phyloP scores from a whole-genome alignment of 2,113 vertebrate genomes.

The Elgaria multicarinata region DNA sequence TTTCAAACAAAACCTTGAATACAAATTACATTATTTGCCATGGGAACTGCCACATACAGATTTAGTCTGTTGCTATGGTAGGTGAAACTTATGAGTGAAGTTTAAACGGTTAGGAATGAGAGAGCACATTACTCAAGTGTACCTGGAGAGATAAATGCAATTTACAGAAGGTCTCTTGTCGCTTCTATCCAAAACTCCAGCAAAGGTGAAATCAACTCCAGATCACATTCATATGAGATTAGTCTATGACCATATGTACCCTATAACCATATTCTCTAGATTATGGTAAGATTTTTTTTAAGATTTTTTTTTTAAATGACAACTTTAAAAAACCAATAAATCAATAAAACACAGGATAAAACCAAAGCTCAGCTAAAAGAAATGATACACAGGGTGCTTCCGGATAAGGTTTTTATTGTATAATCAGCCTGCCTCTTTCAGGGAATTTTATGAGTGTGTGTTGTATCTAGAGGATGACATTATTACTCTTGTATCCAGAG shows the following conservation, averaged over 20 bases:
- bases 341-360: neutral
- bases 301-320: too few species aligned
- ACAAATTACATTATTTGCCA: conserved; percentile 25
- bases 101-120: neutral
- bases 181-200: neutral
- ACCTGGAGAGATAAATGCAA: neutral
- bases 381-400: neutral
- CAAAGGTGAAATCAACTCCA: neutral
- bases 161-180: neutral
- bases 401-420: too few species aligned
- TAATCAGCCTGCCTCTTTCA: neutral
- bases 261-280: neutral
- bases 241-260: neutral
- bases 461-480: too few species aligned
- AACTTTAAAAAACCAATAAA: neutral
- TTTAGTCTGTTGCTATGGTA: conserved; percentile 2
- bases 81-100: neutral
- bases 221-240: neutral
- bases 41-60: conserved; percentile 8
- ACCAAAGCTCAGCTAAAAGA: neutral
- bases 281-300: too few species aligned
- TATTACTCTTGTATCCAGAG: too few species aligned
- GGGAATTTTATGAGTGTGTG: neutral
- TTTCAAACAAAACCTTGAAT: neutral
- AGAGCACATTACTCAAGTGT: neutral